These are phyloP conservation scores for Pleuronectes platessa DNA, from an alignment of 2,113 vertebrate species.

Conservation along the genomic window DNA sequence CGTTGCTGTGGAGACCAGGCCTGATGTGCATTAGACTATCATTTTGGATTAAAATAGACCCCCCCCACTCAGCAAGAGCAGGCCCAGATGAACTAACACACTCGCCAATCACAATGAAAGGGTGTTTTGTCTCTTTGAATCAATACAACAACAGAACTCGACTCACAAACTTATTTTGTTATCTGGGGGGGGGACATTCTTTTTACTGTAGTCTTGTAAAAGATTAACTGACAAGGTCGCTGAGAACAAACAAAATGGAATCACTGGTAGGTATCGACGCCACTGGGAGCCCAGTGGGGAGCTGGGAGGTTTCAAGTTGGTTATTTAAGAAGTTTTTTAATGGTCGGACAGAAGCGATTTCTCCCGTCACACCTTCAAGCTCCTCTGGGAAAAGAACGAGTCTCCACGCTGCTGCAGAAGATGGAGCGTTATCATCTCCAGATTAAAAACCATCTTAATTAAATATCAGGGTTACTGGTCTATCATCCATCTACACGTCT, in stretches of 20 bases:
- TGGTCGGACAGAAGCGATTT: constrained; percentile 29
- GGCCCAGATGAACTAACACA: constrained; percentile 33
- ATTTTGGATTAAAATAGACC: constrained; percentile 66
- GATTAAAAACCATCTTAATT: constrained; percentile 39
- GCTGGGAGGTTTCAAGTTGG: constrained; percentile 6
- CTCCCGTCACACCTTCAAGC: constrained; percentile 22
- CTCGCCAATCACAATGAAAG: not conserved
- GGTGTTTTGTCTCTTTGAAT: constrained; percentile 1
- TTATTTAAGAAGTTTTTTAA: constrained; percentile 24
- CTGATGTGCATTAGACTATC: constrained; percentile 48
- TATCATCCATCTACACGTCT: not conserved
- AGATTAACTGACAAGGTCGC: not conserved
- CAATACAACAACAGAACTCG: not conserved
- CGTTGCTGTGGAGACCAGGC: constrained; percentile 76
- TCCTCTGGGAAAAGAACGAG: constrained; percentile 44
- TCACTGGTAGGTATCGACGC: not conserved
- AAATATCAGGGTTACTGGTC: constrained; percentile 1
- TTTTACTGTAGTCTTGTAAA: not conserved
- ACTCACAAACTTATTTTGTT: not conserved
- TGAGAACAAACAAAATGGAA: not conserved
- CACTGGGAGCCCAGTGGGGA: constrained; percentile 6
- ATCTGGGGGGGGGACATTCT: not conserved
- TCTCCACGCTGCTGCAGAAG: constrained; percentile 20
- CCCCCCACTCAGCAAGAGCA: constrained; percentile 37
- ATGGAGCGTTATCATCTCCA: not conserved